A percentile compares a stretch with the other conserved stretches of the same genome.
Conservation (phyloP, 1,140 invertebrate species). For the Heliconius hermathena region DNA sequence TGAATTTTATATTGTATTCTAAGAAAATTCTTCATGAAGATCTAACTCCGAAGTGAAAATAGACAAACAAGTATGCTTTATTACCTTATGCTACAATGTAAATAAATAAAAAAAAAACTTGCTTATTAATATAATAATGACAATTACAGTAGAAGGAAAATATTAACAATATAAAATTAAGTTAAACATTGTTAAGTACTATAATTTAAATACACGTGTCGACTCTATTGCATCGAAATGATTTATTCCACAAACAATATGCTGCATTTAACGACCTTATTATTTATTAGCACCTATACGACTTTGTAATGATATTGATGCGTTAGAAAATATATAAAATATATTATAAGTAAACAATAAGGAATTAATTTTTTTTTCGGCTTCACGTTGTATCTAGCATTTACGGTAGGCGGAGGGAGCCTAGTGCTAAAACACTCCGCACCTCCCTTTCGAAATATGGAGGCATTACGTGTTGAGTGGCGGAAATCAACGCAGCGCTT, state of each 20-base stretch:
- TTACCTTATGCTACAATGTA: not conserved
- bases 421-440: too few relatives aligned
- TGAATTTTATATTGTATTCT: too few relatives aligned
- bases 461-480: too few relatives aligned
- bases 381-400: too few relatives aligned
- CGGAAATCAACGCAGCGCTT: too few relatives aligned
- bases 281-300: not conserved
- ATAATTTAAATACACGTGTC: constrained; percentile 25
- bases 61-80: too few relatives aligned
- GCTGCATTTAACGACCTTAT: constrained; percentile 4
- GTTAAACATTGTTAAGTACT: constrained; percentile 10
- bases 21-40: too few relatives aligned
- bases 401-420: too few relatives aligned
- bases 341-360: not conserved
- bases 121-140: not conserved
- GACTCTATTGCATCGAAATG: constrained; percentile 22
- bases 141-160: constrained; percentile 1
- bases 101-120: not conserved
- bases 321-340: not conserved
- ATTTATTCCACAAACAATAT: constrained; percentile 31
- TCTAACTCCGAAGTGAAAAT: too few relatives aligned
- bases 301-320: not conserved
- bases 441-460: too few relatives aligned
- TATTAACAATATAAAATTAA: constrained; percentile 13
- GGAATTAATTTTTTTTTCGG: too few relatives aligned